phyloP scores from a whole-genome alignment of 1,140 invertebrate genomes.

The Lucilia cuprina region DNA sequence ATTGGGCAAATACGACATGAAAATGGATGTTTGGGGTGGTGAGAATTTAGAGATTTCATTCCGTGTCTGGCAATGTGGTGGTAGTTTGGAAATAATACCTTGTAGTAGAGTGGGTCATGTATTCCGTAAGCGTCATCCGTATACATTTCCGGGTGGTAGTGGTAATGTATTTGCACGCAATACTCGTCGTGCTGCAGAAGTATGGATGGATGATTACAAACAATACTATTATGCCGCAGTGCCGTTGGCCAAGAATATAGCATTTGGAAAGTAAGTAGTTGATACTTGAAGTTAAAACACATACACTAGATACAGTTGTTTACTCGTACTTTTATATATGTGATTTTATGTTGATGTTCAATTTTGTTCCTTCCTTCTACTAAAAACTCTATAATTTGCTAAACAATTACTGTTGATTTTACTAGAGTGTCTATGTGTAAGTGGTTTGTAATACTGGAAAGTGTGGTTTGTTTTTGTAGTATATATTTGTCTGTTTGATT shows the following conservation, averaged over 20 bases:
- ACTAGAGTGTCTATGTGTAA: neutral
- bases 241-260: conserved; percentile 83
- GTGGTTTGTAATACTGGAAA: neutral
- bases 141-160: conserved; percentile 92
- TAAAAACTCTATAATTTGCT: neutral
- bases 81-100: conserved; percentile 93
- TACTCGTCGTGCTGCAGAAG: conserved; percentile 88
- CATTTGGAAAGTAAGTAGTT: conserved; percentile 85
- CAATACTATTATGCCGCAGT: conserved; percentile 89
- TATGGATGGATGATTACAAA: conserved; percentile 97
- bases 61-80: conserved; percentile 96
- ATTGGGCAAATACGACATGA: conserved; percentile 95
- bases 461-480: too few species aligned
- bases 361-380: too few species aligned
- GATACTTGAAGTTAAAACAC: too few species aligned
- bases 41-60: conserved; percentile 70
- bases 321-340: neutral
- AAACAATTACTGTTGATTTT: neutral
- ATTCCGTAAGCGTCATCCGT: conserved; percentile 92
- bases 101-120: conserved; percentile 91
- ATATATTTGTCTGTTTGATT: neutral
- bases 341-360: too few species aligned
- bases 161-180: conserved; percentile 90
- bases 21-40: conserved; percentile 94
- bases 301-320: neutral